Evolutionary conservation across 2,888 invertebrate genomes (phyloP).

Genomic region (Sipha maydis): DNA sequence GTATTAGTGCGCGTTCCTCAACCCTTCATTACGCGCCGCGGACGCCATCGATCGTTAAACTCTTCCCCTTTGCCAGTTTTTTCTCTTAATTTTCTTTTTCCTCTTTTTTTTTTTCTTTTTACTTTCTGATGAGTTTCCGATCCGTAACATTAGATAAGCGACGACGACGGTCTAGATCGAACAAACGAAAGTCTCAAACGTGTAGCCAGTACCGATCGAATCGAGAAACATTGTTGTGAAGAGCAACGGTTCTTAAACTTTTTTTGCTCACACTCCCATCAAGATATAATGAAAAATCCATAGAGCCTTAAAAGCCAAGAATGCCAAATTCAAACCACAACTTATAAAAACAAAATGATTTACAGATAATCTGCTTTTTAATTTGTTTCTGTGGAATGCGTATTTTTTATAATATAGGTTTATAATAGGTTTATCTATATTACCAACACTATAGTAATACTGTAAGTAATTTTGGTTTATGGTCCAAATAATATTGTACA

Average conservation of each 20-base stretch:
- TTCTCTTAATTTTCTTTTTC: background rate
- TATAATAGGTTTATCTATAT: too few relatives aligned
- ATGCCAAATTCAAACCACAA: too few relatives aligned
- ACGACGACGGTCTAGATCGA: background rate
- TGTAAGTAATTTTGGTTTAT: too few relatives aligned
- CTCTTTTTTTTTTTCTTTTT: background rate
- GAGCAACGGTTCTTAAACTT: background rate
- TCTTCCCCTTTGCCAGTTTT: background rate
- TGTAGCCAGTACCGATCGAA: background rate
- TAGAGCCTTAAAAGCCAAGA: too few relatives aligned
- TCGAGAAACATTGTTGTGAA: background rate
- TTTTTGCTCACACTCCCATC: too few relatives aligned
- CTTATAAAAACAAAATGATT: too few relatives aligned
- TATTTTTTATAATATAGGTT: too few relatives aligned
- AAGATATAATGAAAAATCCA: too few relatives aligned
- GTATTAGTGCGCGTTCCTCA: background rate
- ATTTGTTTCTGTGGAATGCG: too few relatives aligned
- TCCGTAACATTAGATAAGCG: background rate
- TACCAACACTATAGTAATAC: too few relatives aligned
- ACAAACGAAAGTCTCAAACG: background rate
- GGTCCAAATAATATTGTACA: too few relatives aligned
- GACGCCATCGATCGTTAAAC: conserved; percentile 5
- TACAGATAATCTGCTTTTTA: too few relatives aligned
- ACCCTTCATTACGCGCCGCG: background rate
- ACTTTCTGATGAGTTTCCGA: background rate